Base-by-base conservation (phyloP, 2,888 invertebrate genomes). In the Asteroscopus sphinx region DNA sequence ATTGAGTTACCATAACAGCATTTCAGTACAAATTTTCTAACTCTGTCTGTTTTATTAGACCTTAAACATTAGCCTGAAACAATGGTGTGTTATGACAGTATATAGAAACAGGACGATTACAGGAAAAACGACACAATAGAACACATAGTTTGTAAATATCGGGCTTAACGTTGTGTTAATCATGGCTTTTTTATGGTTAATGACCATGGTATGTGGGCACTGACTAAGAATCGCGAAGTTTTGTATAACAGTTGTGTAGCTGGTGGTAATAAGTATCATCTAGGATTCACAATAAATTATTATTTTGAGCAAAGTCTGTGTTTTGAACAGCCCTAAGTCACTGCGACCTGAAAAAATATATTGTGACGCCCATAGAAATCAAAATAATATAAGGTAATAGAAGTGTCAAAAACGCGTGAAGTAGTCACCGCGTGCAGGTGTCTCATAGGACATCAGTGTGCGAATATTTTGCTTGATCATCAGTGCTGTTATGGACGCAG, bases 81-180 rank as follows among this genome's bases (percentile, higher is more conserved):
- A 81, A 81, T 81, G 62, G 71, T 0, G 3, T 81, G 77, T 81
- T 81, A 66, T 63, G 78, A 76, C 74, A 80, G 42, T 53, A 51
- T 12, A 26, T 33, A 35, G 53, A 44, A 70, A 71, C 65, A 61
- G 11, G 30, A 63, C 51, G 59, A 65, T 76, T 73, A 69, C 73
- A 64, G 74, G 79, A 78, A 79, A 79, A 76, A 75, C 68, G 72
- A 73, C 45, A 80, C 77, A 76, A 76, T 77, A 68, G 37, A 13
- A 15, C 13, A 8, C 40, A 36, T 0, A 63, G 73, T 76, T 80
- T 80, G 70, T 80, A 80, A 81, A 81, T 72, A 76, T 59, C 0
- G 8, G 17, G 28, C 13, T 40, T 15, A 39, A n/a, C 41, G 26
- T 17, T 2, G 17, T 46, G 30, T 35, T 51, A 40, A 56, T 56